A percentile compares a stretch with the other conserved stretches of the same genome.
These are phyloP conservation scores for Eciton burchellii DNA, from an alignment of 1,140 invertebrate species.

Conservation along the genomic window DNA sequence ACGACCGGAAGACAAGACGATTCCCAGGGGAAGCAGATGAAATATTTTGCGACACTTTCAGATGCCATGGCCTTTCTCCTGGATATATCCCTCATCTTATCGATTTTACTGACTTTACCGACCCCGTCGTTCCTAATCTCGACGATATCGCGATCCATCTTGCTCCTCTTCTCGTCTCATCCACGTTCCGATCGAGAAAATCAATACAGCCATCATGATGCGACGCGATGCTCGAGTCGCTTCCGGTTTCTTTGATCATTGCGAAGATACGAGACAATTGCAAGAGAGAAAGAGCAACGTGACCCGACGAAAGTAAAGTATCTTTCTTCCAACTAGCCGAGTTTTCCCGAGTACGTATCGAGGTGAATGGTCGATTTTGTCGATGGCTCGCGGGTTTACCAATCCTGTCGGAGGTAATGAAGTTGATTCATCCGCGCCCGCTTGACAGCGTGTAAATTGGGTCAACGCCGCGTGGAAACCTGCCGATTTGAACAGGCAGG, in stretches of 20 bases:
- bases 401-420: constrained; percentile 7
- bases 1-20: constrained; percentile 1
- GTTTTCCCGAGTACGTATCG: not conserved
- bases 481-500: too few relatives aligned
- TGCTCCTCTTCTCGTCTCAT: not conserved
- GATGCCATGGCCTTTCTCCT: not conserved
- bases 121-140: constrained; percentile 34
- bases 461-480: constrained; percentile 80
- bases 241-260: constrained; percentile 9
- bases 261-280: constrained; percentile 3
- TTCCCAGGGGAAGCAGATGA: constrained; percentile 36
- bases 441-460: constrained; percentile 75
- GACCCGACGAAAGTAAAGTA: too few relatives aligned
- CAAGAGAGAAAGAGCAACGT: not conserved
- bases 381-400: constrained; percentile 26
- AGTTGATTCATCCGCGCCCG: not conserved
- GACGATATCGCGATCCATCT: constrained; percentile 23
- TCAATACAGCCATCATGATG: not conserved
- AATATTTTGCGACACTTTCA: constrained; percentile 31
- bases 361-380: not conserved
- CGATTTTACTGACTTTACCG: constrained; percentile 36
- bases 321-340: not conserved
- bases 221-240: not conserved
- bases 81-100: constrained; percentile 27
- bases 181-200: constrained; percentile 28